Evolutionary conservation across 1,140 invertebrate genomes (phyloP), one percentile per base, ranked within the genome.

Genomic region (Pseudomyrmex pallidus): DNA sequence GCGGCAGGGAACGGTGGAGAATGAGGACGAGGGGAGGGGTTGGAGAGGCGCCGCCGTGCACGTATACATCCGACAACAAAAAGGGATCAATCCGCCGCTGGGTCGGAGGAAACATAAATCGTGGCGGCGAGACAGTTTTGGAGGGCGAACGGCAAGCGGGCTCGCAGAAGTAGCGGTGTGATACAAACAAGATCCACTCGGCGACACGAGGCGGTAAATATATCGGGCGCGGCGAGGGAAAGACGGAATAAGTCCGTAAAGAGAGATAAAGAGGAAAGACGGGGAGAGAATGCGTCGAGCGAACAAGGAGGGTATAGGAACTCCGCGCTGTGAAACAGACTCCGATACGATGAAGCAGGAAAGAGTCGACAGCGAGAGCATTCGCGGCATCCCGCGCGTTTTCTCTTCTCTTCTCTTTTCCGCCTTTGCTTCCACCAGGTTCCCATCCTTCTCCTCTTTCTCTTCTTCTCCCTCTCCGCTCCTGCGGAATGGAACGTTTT

Each of bases 161-260:
- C 72, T 86, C 80, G 87, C 88, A 72, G 76, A 85, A 92, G 88
- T 88, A 90, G 88, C 90, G 88, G 89, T 92, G 91, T 92, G 91
- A 93, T 93, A 93, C 92, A 92, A 93, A 93, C 92, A 93, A 93
- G 92, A 93, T 92, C 90, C 90, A 91, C 90, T 92, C 90, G 85
- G 88, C 72, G 86, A 90, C 89, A 89, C 84, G 78, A 89, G 80
- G 90, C 85, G 78, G 87, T 90, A 90, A 90, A 91, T 91, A 91
- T 91, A 91, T 87, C 82, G 78, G 84, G 74, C 84, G 74, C 74
- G 61, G 66, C 68, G 87, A 72, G 66, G 82, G 62, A 67, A 80
- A 82, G 70, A 87, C 73, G 64, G 52, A 66, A 82, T 57, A 78
- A 76, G 54, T 61, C 74, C 46, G 63, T 64, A 62, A 52, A 82